Conservation (phyloP, 2,797 vertebrate species). For the Halcyon chelicuti region DNA sequence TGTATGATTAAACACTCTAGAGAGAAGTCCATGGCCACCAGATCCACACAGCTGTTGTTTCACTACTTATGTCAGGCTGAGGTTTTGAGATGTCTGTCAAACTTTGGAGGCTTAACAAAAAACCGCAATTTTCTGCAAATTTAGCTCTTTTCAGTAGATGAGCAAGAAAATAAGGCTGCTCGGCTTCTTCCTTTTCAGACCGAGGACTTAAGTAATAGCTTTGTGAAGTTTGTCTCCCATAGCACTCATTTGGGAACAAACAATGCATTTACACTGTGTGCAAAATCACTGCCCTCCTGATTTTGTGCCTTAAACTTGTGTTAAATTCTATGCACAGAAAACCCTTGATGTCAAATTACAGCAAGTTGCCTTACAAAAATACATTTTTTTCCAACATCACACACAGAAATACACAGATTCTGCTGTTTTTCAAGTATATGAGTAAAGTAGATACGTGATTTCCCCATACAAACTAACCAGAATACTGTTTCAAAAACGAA, state of each 20-base stretch:
- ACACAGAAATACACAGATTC: background rate
- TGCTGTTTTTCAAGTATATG: background rate
- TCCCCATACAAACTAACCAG: background rate
- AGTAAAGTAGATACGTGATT: background rate
- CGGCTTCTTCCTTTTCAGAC: background rate
- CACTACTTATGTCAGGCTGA: background rate
- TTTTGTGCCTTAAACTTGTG: background rate
- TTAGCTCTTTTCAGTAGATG: background rate
- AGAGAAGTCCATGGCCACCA: background rate
- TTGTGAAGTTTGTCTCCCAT: background rate
- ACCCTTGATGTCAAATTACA: background rate
- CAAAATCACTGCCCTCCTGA: background rate
- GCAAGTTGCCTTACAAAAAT: background rate
- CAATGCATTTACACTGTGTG: rapidly evolving
- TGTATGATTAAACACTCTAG: background rate
- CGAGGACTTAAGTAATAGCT: background rate
- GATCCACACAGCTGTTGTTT: background rate
- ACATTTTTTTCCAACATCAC: background rate
- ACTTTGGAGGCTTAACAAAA: background rate
- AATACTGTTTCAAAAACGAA: background rate
- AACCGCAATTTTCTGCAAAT: background rate
- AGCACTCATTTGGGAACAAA: background rate
- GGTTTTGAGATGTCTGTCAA: background rate
- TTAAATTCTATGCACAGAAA: background rate
- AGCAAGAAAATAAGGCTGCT: background rate